Conservation (phyloP, 2,888 invertebrate genomes). For the Troides oblongomaculatus region DNA sequence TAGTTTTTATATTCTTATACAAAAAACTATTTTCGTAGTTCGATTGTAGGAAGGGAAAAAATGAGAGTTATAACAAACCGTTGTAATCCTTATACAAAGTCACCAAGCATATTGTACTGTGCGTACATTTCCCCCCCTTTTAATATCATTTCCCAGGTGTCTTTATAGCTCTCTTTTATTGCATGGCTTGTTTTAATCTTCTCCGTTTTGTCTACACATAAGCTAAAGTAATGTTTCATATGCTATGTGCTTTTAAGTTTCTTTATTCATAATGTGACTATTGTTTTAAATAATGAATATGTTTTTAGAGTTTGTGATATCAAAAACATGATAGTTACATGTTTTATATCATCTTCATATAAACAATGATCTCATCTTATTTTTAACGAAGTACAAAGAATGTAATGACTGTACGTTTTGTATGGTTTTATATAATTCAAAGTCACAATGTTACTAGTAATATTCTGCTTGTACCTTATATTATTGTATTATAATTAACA, state of each 20-base stretch:
- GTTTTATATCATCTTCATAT: neutral
- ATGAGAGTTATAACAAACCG: conserved; percentile 3
- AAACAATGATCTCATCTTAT: neutral
- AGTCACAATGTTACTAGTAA: no score
- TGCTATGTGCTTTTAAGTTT: neutral
- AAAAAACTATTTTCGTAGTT: no score
- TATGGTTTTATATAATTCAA: no score
- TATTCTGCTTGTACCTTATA: no score
- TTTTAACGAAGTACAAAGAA: neutral
- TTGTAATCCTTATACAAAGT: conserved; percentile 16
- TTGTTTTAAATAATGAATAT: neutral
- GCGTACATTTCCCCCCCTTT: conserved; percentile 44
- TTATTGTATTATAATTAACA: no score
- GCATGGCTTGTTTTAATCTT: conserved; percentile 68
- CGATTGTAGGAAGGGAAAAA: neutral
- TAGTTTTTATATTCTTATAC: neutral
- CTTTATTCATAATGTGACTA: neutral
- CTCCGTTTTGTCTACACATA: conserved; percentile 39
- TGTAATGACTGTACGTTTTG: neutral
- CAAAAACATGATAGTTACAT: neutral
- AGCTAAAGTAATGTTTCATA: conserved; percentile 9
- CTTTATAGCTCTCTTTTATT: conserved; percentile 65
- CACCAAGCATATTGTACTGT: conserved; percentile 15
- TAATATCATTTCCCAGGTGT: conserved; percentile 77
- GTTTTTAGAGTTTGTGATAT: neutral